Evolutionary conservation across 2,113 vertebrate species (phyloP).

Genomic region (Corydoras maculifer): DNA sequence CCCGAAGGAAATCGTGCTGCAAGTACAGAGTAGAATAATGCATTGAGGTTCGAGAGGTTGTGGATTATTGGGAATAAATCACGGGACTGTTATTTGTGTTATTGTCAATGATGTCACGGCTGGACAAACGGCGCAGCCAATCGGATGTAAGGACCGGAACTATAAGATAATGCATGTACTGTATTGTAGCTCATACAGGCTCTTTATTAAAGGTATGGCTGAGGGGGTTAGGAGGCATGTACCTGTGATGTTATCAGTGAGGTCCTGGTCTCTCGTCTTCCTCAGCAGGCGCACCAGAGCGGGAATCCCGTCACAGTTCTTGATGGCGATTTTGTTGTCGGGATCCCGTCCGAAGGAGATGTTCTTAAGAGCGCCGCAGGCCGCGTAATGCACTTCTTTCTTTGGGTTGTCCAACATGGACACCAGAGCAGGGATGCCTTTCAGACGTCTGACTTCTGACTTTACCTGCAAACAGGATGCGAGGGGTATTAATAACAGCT

Average conservation of each 20-base stretch:
- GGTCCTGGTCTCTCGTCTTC: constrained; percentile 82
- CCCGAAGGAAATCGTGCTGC: too few species aligned
- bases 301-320: constrained; percentile 91
- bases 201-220: neutral
- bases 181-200: too few species aligned
- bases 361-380: constrained; percentile 94
- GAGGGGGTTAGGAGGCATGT: neutral
- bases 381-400: constrained; percentile 86
- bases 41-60: too few species aligned
- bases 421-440: constrained; percentile 88
- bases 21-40: too few species aligned
- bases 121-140: too few species aligned
- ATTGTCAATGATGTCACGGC: too few species aligned
- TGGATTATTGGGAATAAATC: too few species aligned
- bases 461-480: constrained; percentile 67
- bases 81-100: too few species aligned
- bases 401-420: constrained; percentile 89
- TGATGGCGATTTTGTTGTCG: constrained; percentile 95
- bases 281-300: constrained; percentile 81
- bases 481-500: neutral
- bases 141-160: too few species aligned
- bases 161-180: too few species aligned
- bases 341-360: constrained; percentile 87
- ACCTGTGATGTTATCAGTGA: constrained; percentile 94
- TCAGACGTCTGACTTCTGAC: constrained; percentile 85